A percentile compares a stretch with the other conserved stretches of the same genome.
Evolutionary conservation across 2,797 vertebrate genomes (phyloP).

Genomic region (Xenops minutus): DNA sequence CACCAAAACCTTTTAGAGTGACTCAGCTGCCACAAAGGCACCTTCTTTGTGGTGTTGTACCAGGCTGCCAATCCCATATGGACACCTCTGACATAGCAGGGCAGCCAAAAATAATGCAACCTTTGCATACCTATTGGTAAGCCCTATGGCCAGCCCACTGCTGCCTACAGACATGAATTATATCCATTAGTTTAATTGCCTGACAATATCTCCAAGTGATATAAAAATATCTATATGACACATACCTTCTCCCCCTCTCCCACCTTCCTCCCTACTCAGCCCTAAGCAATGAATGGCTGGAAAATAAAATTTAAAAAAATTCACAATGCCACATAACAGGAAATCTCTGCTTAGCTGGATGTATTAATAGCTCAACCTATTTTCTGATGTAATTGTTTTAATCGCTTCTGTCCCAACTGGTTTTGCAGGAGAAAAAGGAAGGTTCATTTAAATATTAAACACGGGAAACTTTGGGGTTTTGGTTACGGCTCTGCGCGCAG

Average conservation of each 20-base stretch:
- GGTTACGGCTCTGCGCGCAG: constrained; percentile 57
- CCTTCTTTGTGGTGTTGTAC: background rate
- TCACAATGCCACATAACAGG: background rate
- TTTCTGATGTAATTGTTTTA: constrained; percentile 52
- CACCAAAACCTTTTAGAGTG: background rate
- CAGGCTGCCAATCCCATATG: background rate
- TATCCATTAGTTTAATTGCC: constrained; percentile 12
- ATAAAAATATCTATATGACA: constrained; percentile 15
- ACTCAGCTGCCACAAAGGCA: background rate
- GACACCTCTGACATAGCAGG: fast-evolving
- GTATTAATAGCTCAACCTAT: constrained; percentile 49
- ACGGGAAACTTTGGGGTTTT: constrained; percentile 21
- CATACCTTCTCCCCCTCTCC: background rate
- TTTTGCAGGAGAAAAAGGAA: constrained; percentile 51
- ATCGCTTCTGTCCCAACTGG: constrained; percentile 49
- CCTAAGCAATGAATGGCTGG: background rate
- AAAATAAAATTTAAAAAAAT: background rate
- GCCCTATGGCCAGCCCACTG: background rate
- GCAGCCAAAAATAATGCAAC: background rate
- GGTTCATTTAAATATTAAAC: constrained; percentile 62
- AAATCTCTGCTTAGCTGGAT: constrained; percentile 26
- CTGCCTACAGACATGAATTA: constrained; percentile 12
- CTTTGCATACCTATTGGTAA: background rate
- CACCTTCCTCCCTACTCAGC: background rate
- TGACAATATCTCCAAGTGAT: constrained; percentile 3